Evolutionary conservation across 2,113 vertebrate species (phyloP), one percentile per base, ranked within the genome.

Genomic region (Suricata suricatta): DNA sequence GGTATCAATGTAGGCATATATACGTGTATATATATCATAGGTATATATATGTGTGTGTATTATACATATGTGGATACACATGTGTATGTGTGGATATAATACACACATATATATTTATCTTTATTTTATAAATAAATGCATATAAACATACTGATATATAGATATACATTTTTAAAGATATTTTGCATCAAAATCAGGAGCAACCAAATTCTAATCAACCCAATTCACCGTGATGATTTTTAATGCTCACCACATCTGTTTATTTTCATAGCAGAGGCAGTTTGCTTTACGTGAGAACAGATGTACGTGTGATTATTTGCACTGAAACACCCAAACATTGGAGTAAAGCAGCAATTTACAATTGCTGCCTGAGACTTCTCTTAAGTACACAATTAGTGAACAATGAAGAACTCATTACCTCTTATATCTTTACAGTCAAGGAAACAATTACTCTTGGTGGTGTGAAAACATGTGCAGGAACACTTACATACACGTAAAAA

Each of bases 301-400:
- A 99, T 99, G 98, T 97, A 98, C 98, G 98, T 98, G 98, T 98
- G 98, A 98, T 98, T 98, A 98, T 99, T 99, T 99, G 96, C 95
- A 97, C 96, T 96, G 95, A 98, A 98, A 98, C 98, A 98, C 93
- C 88, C 98, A 98, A 98, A 98, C 97, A 98, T 93, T 98, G 97
- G 87, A 98, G 96, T 98, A 98, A 98, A 98, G 87, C 95, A 98
- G 97, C 98, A 97, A 98, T 99, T 99, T 98, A 98, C 98, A 98
- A 97, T 98, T 98, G 91, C 96, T 98, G 98, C 84, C 90, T 98
- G 86, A 98, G 97, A 98, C 94, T 98, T 96, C 86, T 98, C 86
- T 98, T 98, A 98, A 98, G 97, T 98, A 98, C 83, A 98, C 97
- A 98, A 98, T 99, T 99, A 98, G 98, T 97, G 97, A 99, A 98